Evolutionary conservation across 2,888 invertebrate genomes (phyloP).

Genomic region (Eupithecia subfuscata): DNA sequence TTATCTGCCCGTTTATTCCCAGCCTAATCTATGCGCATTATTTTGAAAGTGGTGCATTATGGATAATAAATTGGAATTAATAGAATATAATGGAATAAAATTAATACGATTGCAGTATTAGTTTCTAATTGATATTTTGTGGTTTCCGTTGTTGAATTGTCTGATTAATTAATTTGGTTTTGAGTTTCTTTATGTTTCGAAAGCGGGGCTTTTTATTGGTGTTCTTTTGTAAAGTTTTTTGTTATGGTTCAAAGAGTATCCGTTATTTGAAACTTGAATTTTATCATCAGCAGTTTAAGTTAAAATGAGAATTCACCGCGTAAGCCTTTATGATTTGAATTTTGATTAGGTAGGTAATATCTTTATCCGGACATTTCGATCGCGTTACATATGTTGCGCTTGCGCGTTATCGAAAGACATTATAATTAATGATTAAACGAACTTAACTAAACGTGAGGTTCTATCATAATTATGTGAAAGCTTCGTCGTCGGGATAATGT

Average conservation of each 20-base stretch:
- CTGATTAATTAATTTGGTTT: slow-evolving; percentile 29
- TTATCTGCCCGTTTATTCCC: slow-evolving; percentile 9
- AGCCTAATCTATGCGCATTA: slow-evolving; percentile 36
- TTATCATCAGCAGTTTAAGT: neutral
- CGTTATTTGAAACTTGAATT: neutral
- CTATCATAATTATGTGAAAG: too few relatives aligned
- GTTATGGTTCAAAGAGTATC: neutral
- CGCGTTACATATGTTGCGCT: too few relatives aligned
- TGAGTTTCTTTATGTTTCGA: slow-evolving; percentile 18
- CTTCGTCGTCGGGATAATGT: too few relatives aligned
- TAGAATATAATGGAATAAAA: slow-evolving; percentile 24
- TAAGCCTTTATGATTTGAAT: neutral
- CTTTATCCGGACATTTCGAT: neutral
- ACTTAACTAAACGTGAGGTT: too few relatives aligned
- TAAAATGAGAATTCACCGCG: neutral
- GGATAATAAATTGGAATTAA: slow-evolving; percentile 21
- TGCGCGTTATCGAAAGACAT: too few relatives aligned
- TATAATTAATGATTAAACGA: too few relatives aligned
- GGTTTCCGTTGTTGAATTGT: slow-evolving; percentile 26
- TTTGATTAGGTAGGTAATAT: neutral
- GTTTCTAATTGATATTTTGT: slow-evolving; percentile 30
- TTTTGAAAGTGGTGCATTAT: slow-evolving; percentile 39
- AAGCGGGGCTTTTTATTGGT: slow-evolving; percentile 13
- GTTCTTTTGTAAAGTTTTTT: slow-evolving; percentile 8
- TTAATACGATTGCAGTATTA: slow-evolving; percentile 23